A percentile compares a stretch with the other conserved stretches of the same genome.
Conservation (phyloP, 2,888 invertebrate species). For the Drosophila maculinotata region DNA sequence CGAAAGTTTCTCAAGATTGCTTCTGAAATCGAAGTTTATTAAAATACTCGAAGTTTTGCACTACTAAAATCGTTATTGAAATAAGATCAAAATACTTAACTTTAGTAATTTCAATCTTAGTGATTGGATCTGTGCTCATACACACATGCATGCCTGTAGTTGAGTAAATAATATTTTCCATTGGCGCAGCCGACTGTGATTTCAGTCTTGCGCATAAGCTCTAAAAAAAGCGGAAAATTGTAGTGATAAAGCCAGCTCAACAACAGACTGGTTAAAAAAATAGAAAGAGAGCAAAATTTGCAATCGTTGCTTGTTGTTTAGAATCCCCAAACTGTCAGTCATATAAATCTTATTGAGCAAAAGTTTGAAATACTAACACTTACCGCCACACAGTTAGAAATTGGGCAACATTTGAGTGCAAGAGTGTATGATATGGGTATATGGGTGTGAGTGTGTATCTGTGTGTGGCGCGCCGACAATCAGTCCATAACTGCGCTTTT, state of each 20-base stretch:
- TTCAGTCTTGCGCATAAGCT: conserved; percentile 12
- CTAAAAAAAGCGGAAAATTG: conserved; percentile 3
- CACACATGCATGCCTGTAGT: no score
- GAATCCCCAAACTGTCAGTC: conserved; percentile 60
- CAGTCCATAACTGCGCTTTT: conserved; percentile 74
- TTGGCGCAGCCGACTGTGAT: neutral
- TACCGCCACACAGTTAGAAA: conserved; percentile 21
- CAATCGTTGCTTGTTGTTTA: conserved; percentile 20
- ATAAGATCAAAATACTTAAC: no score
- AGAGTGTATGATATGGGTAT: neutral
- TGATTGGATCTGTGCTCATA: no score
- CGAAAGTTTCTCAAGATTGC: no score
- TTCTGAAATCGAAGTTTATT: no score
- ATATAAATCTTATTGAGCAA: conserved; percentile 66
- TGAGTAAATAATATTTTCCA: neutral
- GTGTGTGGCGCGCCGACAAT: conserved; percentile 52
- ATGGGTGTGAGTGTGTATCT: neutral
- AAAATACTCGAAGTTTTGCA: no score
- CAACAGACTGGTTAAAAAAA: neutral
- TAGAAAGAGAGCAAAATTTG: conserved; percentile 29
- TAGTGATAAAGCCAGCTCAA: conserved; percentile 11
- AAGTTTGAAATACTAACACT: conserved; percentile 65
- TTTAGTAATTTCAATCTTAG: no score
- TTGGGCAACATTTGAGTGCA: conserved; percentile 2
- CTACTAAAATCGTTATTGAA: no score